These are phyloP conservation scores for Parauchenoglanis punctatus DNA, from an alignment of 2,797 vertebrate genomes.

Conservation along the genomic window DNA sequence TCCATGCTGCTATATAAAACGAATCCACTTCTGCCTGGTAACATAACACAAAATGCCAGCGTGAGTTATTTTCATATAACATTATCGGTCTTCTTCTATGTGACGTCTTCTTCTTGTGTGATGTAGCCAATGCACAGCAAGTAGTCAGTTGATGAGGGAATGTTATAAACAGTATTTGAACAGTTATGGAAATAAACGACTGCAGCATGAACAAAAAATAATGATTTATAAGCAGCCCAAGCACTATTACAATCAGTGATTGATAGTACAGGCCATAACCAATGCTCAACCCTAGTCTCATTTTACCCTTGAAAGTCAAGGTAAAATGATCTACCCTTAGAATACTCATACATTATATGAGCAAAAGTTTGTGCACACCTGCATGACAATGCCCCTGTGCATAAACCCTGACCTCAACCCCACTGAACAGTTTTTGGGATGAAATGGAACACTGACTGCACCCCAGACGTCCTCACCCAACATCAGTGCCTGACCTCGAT, in stretches of 20 bases:
- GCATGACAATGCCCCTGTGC: not conserved
- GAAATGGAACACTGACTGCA: not conserved
- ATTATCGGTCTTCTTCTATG: not conserved
- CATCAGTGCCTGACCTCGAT: not conserved
- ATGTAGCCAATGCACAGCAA: not conserved
- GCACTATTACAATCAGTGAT: not conserved
- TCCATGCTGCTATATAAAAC: too few species aligned
- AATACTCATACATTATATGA: not conserved
- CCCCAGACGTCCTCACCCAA: not conserved
- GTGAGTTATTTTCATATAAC: too few species aligned
- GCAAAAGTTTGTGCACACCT: not conserved
- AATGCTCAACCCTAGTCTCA: not conserved
- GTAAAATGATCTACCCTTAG: not conserved
- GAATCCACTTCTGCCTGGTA: too few species aligned
- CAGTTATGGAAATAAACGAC: not conserved
- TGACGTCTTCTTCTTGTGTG: not conserved
- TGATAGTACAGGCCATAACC: conserved; percentile 37
- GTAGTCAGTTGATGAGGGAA: not conserved
- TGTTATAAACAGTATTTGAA: conserved; percentile 20
- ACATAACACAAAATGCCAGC: too few species aligned
- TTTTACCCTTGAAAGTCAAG: not conserved
- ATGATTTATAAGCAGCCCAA: conserved; percentile 11
- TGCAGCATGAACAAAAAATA: conserved; percentile 2
- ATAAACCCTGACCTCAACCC: too few species aligned
- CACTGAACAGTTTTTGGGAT: not conserved